A percentile compares a stretch with the other conserved stretches of the same genome.
Conservation (phyloP, 1,140 invertebrate species). For the Heliconius eleuchia region DNA sequence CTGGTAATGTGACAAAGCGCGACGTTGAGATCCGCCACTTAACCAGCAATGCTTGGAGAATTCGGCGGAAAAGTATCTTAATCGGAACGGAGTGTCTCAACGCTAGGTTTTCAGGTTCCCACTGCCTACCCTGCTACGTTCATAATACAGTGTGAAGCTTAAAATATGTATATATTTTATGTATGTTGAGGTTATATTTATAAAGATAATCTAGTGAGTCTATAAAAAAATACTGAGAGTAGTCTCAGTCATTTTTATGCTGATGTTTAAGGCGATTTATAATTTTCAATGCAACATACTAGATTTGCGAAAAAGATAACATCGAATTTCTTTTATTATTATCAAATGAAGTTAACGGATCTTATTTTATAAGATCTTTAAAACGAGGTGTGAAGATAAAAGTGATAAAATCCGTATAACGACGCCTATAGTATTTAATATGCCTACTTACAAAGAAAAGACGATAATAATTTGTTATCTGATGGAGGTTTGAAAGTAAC, state of each 20-base stretch:
- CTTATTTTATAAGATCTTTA: conserved; percentile 34
- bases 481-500: neutral
- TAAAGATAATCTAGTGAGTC: too few species aligned
- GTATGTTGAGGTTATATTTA: too few species aligned
- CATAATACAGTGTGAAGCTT: too few species aligned
- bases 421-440: conserved; percentile 19
- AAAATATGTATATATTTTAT: too few species aligned
- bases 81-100: too few species aligned
- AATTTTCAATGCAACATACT: conserved; percentile 22
- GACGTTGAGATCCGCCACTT: too few species aligned
- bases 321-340: conserved; percentile 32
- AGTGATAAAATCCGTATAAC: conserved; percentile 33
- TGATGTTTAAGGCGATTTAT: neutral
- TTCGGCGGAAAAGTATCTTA: too few species aligned
- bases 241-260: too few species aligned
- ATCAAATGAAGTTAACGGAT: conserved; percentile 33
- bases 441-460: conserved; percentile 20
- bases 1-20: too few species aligned
- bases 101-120: neutral
- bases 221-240: too few species aligned
- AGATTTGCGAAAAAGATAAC: conserved; percentile 27
- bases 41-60: too few species aligned
- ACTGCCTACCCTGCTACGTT: too few species aligned
- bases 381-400: conserved; percentile 30
- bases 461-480: neutral